Conservation (phyloP, 53 echinoderm and acorn worm species). For the Stichopus horrens region DNA sequence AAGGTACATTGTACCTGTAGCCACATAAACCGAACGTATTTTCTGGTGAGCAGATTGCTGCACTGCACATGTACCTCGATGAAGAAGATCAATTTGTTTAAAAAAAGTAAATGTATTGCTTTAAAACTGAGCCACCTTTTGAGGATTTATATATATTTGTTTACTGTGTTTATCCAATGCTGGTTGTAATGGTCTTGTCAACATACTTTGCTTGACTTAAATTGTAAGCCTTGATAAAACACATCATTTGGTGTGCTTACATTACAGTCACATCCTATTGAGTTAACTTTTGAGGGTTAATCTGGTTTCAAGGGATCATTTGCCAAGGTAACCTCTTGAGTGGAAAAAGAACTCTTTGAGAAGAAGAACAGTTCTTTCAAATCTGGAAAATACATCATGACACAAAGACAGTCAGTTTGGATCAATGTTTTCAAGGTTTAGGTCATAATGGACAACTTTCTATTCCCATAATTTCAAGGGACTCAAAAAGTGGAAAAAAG, state of each 20-base stretch:
- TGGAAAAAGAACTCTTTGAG: not conserved
- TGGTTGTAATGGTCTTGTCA: not conserved
- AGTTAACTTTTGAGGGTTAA: not conserved
- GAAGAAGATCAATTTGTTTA: not conserved
- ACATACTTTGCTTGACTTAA: not conserved
- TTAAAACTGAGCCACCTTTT: not conserved
- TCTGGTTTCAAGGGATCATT: not conserved
- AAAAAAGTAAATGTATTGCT: not conserved
- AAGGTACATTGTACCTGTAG: too few relatives aligned
- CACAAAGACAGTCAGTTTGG: too few relatives aligned
- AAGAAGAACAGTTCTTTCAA: too few relatives aligned
- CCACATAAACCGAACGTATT: too few relatives aligned
- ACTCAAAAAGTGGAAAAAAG: too few relatives aligned
- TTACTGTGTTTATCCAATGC: conserved; percentile 9
- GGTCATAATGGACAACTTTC: too few relatives aligned
- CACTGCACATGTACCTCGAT: too few relatives aligned
- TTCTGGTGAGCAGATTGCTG: too few relatives aligned
- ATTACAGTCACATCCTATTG: not conserved
- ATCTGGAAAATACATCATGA: too few relatives aligned
- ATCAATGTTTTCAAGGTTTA: too few relatives aligned
- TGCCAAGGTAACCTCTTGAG: conserved; percentile 1
- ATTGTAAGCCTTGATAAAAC: conserved; percentile 30
- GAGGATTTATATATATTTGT: not conserved
- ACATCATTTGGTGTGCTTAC: conserved; percentile 5
- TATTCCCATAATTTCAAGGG: too few relatives aligned